Percentiles rank a stretch among this genome's conserved stretches.
Conservation (phyloP, 2,888 invertebrate genomes). For the Nomada ferruginata region DNA sequence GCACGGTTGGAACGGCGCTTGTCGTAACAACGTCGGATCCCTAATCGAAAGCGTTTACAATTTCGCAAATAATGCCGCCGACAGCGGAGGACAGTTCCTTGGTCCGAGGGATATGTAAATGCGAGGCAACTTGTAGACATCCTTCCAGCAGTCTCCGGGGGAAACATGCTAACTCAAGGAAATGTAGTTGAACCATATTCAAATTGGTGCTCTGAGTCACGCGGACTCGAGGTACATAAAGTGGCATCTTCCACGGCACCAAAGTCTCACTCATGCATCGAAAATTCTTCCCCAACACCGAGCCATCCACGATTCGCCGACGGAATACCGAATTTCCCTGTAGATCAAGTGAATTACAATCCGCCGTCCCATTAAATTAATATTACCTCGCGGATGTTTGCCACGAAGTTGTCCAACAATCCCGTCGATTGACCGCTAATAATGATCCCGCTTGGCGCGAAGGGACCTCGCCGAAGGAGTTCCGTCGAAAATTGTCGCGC, state of each 20-base stretch:
- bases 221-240: conserved; percentile 25
- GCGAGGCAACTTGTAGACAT: conserved; percentile 28
- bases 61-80: conserved; percentile 16
- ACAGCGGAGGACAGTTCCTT: conserved; percentile 20
- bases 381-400: conserved; percentile 33
- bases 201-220: conserved; percentile 28
- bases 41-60: conserved; percentile 32
- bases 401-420: conserved; percentile 9
- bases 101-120: conserved; percentile 39
- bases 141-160: conserved; percentile 21
- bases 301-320: no score
- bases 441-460: conserved; percentile 32
- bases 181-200: conserved; percentile 40
- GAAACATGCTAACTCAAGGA: conserved; percentile 36
- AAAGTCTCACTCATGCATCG: not conserved
- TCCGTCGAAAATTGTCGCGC: conserved; percentile 32
- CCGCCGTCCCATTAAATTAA: not conserved
- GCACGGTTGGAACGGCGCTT: not conserved
- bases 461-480: no score
- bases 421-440: conserved; percentile 55
- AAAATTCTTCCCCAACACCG: not conserved
- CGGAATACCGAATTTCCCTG: no score
- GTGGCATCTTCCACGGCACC: not conserved
- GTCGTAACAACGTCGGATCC: not conserved
- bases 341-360: no score